A percentile compares a stretch with the other conserved stretches of the same genome.
These are phyloP conservation scores for Lasaia peninsularis DNA, from an alignment of 1,140 invertebrate species.

Conservation along the genomic window DNA sequence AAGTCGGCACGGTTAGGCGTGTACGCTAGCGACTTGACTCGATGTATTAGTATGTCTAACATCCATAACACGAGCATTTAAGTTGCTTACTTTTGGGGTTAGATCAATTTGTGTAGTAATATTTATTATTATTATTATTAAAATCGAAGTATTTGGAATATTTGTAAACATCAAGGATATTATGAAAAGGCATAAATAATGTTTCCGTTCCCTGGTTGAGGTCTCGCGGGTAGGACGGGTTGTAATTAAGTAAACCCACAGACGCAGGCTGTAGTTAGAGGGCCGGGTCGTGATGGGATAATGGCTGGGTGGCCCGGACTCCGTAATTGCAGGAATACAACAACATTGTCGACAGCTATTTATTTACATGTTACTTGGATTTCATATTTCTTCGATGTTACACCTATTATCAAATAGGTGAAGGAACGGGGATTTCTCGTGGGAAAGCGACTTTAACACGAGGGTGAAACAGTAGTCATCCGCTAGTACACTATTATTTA, in stretches of 20 bases:
- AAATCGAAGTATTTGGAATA: not conserved
- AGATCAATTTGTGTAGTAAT: too few species aligned
- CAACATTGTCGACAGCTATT: not conserved
- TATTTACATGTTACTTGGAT: not conserved
- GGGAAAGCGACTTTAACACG: too few species aligned
- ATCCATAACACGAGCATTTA: too few species aligned
- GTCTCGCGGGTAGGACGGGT: not conserved
- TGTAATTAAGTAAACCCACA: slow-evolving; percentile 12
- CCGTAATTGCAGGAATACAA: slow-evolving; percentile 9
- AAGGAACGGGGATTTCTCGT: not conserved
- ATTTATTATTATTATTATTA: too few species aligned
- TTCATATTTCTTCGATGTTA: not conserved
- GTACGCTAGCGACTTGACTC: too few species aligned
- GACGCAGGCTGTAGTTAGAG: not conserved
- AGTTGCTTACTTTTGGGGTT: too few species aligned
- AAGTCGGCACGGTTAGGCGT: too few species aligned
- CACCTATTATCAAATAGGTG: not conserved
- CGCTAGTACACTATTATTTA: too few species aligned
- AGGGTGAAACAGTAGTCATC: too few species aligned
- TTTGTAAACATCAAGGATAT: too few species aligned
- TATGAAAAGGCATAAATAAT: not conserved
- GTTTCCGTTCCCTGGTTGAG: not conserved
- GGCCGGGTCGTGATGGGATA: slow-evolving; percentile 1
- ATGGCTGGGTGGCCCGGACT: slow-evolving; percentile 2
- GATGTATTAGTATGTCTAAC: too few species aligned